Conservation (phyloP, 2,797 vertebrate genomes). For the Cyprinella venusta region DNA sequence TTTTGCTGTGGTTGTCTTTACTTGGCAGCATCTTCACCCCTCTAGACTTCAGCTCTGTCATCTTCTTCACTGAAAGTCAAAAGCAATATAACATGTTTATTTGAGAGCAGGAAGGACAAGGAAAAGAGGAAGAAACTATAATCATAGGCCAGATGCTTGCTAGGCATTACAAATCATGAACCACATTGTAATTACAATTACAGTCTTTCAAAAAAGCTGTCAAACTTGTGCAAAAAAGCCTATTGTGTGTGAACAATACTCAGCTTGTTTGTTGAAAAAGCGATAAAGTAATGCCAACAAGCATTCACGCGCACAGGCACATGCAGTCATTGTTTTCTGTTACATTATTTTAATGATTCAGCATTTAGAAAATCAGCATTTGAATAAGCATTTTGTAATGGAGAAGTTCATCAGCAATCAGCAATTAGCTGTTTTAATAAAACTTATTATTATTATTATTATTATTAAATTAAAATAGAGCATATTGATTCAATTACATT, state of each 20-base stretch:
- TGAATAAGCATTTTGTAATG: constrained; percentile 3
- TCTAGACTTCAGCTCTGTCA: constrained; percentile 96
- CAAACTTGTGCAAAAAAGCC: constrained; percentile 22
- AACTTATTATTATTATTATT: background rate
- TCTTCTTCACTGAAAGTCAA: constrained; percentile 90
- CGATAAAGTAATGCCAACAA: constrained; percentile 16
- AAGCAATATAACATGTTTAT: constrained; percentile 34
- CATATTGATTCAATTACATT: background rate
- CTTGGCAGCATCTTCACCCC: constrained; percentile 98
- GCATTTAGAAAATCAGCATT: constrained; percentile 22
- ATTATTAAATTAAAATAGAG: background rate
- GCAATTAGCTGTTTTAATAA: background rate
- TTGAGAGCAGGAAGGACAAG: constrained; percentile 6
- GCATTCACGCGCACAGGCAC: constrained; percentile 7
- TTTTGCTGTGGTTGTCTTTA: constrained; percentile 98
- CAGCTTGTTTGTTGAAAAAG: constrained; percentile 34
- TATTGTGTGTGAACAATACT: constrained; percentile 40
- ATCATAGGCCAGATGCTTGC: constrained; percentile 46
- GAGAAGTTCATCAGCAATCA: background rate
- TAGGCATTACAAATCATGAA: constrained; percentile 38
- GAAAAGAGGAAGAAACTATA: background rate
- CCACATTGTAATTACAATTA: constrained; percentile 10
- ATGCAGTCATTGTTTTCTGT: constrained; percentile 2
- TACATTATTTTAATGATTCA: background rate
- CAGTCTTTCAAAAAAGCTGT: constrained; percentile 24